Percentiles rank a stretch among this genome's conserved stretches.
These are phyloP conservation scores for Porites rus DNA, from an alignment of 92 coral and sea anemone species.

Conservation along the genomic window DNA sequence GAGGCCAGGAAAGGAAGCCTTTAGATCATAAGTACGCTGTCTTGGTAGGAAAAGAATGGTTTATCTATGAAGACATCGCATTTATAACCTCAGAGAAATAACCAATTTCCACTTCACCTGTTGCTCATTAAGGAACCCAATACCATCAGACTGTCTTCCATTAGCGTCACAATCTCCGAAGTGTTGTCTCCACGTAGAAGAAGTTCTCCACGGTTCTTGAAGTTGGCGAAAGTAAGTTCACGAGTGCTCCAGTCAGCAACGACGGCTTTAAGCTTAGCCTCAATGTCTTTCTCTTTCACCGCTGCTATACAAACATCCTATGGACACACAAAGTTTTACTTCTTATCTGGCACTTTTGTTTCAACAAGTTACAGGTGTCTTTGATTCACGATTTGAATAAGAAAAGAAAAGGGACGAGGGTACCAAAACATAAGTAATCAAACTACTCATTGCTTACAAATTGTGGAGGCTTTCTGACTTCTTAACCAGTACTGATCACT, in stretches of 20 bases:
- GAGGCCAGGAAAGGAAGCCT: no score
- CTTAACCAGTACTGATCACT: no score
- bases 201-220: slow-evolving; percentile 91
- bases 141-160: slow-evolving; percentile 94
- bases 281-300: slow-evolving; percentile 90
- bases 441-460: background rate
- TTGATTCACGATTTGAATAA: background rate
- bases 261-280: slow-evolving; percentile 85
- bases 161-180: slow-evolving; percentile 81
- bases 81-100: background rate
- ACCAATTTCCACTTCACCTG: slow-evolving; percentile 48
- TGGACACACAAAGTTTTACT: background rate
- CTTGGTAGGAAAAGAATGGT: no score
- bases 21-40: no score
- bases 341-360: no score
- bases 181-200: slow-evolving; percentile 89
- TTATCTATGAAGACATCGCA: no score
- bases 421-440: background rate
- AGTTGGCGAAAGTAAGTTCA: slow-evolving; percentile 85
- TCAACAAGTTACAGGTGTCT: background rate
- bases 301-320: slow-evolving; percentile 92
- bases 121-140: slow-evolving; percentile 90
- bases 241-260: slow-evolving; percentile 91
- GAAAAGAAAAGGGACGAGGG: background rate
- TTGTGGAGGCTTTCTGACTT: background rate